A percentile compares a stretch with the other conserved stretches of the same genome.
Conservation (phyloP, 2,888 invertebrate genomes). For the Volucella inflata region DNA sequence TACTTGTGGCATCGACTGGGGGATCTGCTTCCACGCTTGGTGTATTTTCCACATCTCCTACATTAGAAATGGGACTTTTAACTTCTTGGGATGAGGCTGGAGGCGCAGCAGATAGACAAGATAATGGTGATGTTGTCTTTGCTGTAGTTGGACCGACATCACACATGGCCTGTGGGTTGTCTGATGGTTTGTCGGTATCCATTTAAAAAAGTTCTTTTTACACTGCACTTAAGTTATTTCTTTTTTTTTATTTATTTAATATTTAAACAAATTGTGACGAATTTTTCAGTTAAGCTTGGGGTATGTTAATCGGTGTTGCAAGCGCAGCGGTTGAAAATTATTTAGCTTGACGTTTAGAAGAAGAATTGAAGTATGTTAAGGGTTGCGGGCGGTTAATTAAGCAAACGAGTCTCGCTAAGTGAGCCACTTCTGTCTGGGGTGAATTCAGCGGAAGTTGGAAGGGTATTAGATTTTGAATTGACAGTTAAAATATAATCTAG, state of each 20-base stretch:
- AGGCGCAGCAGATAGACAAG: neutral
- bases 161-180: neutral
- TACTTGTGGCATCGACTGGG: conserved; percentile 8
- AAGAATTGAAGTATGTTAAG: neutral
- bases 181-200: conserved; percentile 39
- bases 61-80: conserved; percentile 59
- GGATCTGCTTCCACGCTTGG: conserved; percentile 28
- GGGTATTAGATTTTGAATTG: neutral
- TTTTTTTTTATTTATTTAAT: too few relatives aligned
- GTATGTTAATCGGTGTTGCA: conserved; percentile 12
- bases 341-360: conserved; percentile 42
- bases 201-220: conserved; percentile 19
- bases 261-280: conserved; percentile 5
- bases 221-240: neutral
- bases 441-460: conserved; percentile 33
- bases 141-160: neutral
- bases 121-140: conserved; percentile 8
- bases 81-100: conserved; percentile 15
- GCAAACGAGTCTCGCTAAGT: conserved; percentile 35
- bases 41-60: conserved; percentile 54
- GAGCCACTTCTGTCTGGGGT: neutral
- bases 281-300: conserved; percentile 30
- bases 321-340: conserved; percentile 41
- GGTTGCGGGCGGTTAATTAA: conserved; percentile 21
- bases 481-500: neutral